A percentile compares a stretch with the other conserved stretches of the same genome.
phyloP scores from a whole-genome alignment of 2,113 vertebrate species.

The Meriones unguiculatus region DNA sequence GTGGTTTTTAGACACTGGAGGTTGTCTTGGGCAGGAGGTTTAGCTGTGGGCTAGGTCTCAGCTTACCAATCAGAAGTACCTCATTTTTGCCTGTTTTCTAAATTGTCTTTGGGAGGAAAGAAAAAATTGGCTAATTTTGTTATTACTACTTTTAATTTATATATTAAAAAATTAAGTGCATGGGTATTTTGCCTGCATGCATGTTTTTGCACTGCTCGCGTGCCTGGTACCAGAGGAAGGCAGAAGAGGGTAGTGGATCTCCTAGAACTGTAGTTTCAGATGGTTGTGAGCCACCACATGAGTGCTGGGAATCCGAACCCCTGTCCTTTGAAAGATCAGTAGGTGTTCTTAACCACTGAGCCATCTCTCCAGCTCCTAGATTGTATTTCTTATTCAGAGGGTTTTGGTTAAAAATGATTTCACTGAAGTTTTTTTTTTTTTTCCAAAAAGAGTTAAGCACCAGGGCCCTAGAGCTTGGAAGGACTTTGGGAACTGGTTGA shows the following conservation, averaged over 20 bases:
- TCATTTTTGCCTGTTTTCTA: neutral
- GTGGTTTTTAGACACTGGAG: conserved; percentile 15
- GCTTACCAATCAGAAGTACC: neutral
- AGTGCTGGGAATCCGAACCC: neutral
- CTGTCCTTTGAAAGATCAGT: neutral
- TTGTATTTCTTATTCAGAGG: conserved; percentile 8
- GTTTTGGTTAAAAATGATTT: conserved; percentile 44
- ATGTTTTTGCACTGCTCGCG: neutral
- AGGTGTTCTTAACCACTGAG: neutral
- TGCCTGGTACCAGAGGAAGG: neutral
- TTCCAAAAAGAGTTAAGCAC: neutral
- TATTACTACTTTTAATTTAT: neutral
- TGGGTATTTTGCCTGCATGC: neutral
- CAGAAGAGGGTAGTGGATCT: neutral
- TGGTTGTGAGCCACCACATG: no score
- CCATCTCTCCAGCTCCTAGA: neutral
- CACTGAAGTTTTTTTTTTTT: neutral
- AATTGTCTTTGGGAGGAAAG: conserved; percentile 36
- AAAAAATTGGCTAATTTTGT: neutral
- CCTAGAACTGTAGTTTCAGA: neutral
- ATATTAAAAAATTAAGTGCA: neutral
- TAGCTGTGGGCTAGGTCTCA: neutral
- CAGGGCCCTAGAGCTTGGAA: neutral
- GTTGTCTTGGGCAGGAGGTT: conserved; percentile 20
- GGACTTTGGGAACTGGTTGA: conserved; percentile 44